Evolutionary conservation across 2,888 invertebrate species (phyloP).

Genomic region (Leptura quadrifasciata): DNA sequence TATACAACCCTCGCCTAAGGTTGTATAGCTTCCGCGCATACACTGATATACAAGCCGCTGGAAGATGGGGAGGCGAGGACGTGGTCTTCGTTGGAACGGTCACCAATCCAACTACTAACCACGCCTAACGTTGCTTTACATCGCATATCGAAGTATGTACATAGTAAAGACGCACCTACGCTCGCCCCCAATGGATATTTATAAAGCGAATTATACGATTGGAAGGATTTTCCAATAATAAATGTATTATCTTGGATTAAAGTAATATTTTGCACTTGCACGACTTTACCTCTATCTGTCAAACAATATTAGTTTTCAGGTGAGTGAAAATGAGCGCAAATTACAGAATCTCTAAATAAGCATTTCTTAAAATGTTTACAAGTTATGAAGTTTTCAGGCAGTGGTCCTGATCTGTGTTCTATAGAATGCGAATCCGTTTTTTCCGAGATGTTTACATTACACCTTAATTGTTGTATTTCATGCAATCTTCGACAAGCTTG

Average conservation of each 20-base stretch:
- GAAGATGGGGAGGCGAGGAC: no score
- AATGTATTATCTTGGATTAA: constrained; percentile 1
- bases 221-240: constrained; percentile 12
- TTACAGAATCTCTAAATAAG: constrained; percentile 11
- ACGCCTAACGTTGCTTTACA: no score
- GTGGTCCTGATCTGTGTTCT: constrained; percentile 21
- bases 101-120: no score
- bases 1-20: no score
- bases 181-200: no score
- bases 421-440: background rate
- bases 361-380: constrained; percentile 10
- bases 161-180: no score
- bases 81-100: no score
- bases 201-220: constrained; percentile 6
- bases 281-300: background rate
- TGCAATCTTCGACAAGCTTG: constrained; percentile 12
- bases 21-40: no score
- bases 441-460: constrained; percentile 11
- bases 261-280: constrained; percentile 17
- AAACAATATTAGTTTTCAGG: constrained; percentile 12
- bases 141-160: no score
- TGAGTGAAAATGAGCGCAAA: constrained; percentile 6
- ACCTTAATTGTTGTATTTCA: constrained; percentile 10
- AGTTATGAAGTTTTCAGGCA: no score
- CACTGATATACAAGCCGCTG: no score